phyloP scores from a whole-genome alignment of 2,797 vertebrate species.

The Danio aesculapii region DNA sequence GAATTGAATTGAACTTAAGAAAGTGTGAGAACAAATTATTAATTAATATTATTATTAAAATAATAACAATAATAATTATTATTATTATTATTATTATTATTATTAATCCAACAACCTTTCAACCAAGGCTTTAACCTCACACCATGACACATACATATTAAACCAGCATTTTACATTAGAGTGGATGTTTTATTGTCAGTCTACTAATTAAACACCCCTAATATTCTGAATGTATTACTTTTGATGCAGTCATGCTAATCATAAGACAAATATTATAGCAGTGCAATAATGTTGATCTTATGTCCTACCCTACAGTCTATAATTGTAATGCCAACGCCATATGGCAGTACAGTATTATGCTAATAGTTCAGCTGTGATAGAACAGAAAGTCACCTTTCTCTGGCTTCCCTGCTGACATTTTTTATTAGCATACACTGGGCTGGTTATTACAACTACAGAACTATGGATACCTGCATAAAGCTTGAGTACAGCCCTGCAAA shows the following conservation, averaged over 20 bases:
- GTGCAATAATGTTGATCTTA: constrained; percentile 4
- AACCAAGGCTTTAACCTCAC: neutral
- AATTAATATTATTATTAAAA: no score
- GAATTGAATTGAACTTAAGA: no score
- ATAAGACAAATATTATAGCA: neutral
- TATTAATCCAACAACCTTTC: neutral
- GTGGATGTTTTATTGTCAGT: constrained; percentile 34
- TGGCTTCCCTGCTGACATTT: constrained; percentile 43
- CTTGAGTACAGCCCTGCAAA: constrained; percentile 33
- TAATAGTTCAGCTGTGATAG: constrained; percentile 62
- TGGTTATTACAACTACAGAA: constrained; percentile 53
- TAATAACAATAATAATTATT: no score
- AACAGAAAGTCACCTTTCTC: constrained; percentile 62
- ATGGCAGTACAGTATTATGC: constrained; percentile 58
- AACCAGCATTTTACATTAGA: constrained; percentile 44
- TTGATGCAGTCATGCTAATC: neutral
- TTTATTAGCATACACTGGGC: constrained; percentile 59
- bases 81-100: no score
- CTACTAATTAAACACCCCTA: neutral
- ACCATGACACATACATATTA: constrained; percentile 16
- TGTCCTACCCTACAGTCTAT: constrained; percentile 17
- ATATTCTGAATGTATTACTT: neutral
- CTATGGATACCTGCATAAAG: constrained; percentile 21
- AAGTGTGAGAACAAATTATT: no score
- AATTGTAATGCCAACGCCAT: constrained; percentile 44